phyloP scores from a whole-genome alignment of 2,888 invertebrate species.

The Acanthosoma haemorrhoidale region DNA sequence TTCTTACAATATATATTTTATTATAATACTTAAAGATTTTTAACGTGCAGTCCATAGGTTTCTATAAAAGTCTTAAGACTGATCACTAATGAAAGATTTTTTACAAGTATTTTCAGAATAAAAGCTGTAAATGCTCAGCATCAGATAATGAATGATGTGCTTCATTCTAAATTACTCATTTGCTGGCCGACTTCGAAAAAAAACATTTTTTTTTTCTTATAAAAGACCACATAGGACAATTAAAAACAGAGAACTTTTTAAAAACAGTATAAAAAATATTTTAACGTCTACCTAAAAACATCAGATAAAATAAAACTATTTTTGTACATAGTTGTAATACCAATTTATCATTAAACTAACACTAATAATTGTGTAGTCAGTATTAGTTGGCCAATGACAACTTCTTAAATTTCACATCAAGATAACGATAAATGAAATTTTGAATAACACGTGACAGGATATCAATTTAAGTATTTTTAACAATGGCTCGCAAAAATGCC shows the following conservation, averaged over 20 bases:
- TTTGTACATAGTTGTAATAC: background rate
- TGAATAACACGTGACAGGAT: background rate
- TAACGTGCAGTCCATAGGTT: conserved; percentile 39
- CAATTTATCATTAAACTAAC: background rate
- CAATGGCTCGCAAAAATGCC: background rate
- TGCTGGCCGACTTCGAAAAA: background rate
- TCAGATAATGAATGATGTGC: background rate
- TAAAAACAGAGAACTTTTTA: background rate
- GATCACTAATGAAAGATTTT: conserved; percentile 37
- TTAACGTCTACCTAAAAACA: background rate
- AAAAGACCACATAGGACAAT: conserved; percentile 19
- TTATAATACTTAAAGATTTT: conserved; percentile 37
- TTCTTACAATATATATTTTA: conserved; percentile 30
- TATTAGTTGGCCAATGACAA: conserved; percentile 1
- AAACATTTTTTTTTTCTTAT: conserved; percentile 8
- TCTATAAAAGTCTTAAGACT: conserved; percentile 38
- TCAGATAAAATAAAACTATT: background rate
- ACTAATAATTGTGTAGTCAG: background rate
- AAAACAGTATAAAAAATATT: conserved; percentile 14
- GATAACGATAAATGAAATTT: conserved; percentile 10
- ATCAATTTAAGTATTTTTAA: conserved; percentile 5
- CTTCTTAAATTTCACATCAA: background rate
- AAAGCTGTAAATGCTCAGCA: conserved; percentile 2
- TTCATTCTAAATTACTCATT: background rate
- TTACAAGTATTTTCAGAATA: conserved; percentile 8